phyloP scores from a whole-genome alignment of 2,797 vertebrate species.

The Tokudaia tokunoshimensis region DNA sequence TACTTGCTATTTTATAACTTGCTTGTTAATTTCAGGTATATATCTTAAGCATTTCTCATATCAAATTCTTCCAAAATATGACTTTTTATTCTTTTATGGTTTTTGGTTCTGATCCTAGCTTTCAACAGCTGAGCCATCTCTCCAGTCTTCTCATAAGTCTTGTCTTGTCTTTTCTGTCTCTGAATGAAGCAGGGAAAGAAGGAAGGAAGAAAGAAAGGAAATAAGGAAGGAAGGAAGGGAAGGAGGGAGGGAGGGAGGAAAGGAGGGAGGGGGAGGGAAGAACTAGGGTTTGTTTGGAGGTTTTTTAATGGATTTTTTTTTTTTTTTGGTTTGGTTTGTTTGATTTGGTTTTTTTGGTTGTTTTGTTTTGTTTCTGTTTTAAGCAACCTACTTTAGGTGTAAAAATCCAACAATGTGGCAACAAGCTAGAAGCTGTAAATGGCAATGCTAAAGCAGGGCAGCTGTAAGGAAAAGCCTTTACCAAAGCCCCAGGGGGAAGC shows the following conservation, averaged over 20 bases:
- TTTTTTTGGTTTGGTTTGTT: neutral
- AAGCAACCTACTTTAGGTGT: conserved; percentile 79
- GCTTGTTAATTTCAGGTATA: neutral
- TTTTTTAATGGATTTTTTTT: neutral
- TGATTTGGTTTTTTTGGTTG: no score
- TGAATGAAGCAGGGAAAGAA: neutral
- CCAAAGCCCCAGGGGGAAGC: conserved; percentile 33
- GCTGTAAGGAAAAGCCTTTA: conserved; percentile 78
- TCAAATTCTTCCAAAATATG: neutral
- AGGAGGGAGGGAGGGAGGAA: neutral
- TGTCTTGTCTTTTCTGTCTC: neutral
- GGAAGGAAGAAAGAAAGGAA: no score
- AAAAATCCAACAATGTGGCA: conserved; percentile 80
- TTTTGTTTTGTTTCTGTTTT: neutral
- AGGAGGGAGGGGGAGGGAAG: no score
- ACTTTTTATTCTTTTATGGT: neutral
- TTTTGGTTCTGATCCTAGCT: neutral
- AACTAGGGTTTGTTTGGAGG: neutral
- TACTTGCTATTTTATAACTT: neutral
- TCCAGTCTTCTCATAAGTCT: neutral
- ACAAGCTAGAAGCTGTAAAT: conserved; percentile 68
- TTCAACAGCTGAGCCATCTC: neutral
- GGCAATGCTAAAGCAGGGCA: conserved; percentile 25
- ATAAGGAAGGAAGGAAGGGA: no score
- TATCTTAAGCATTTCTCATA: conserved; percentile 9